phyloP scores from a whole-genome alignment of 92 coral and sea anemone species.

The Epizoanthus stellaris region DNA sequence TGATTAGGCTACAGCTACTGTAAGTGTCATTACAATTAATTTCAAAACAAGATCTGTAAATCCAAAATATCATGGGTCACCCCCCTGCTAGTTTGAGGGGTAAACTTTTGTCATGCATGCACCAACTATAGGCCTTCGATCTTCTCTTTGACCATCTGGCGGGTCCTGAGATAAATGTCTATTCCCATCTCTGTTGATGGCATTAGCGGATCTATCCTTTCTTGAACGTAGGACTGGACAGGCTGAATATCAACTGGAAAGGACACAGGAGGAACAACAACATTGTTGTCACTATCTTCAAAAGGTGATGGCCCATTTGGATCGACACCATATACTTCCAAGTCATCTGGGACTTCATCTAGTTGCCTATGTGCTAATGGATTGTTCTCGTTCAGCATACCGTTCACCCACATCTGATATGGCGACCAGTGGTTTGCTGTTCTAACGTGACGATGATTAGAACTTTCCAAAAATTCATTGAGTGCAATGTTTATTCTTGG shows the following conservation, averaged over 20 bases:
- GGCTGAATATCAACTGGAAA: constrained; percentile 25
- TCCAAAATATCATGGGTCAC: no score
- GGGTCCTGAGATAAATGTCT: constrained; percentile 17
- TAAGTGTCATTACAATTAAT: no score
- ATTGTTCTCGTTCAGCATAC: constrained; percentile 38
- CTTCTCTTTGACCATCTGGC: no score
- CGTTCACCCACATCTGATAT: constrained; percentile 51
- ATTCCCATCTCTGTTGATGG: constrained; percentile 35
- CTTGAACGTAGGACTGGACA: constrained; percentile 40
- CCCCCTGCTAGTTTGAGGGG: no score
- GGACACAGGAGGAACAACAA: constrained; percentile 41
- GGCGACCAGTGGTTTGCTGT: constrained; percentile 55
- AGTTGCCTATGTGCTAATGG: constrained; percentile 50
- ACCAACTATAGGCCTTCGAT: no score
- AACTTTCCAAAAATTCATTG: constrained; percentile 38
- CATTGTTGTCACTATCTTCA: constrained; percentile 52
- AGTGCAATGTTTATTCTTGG: constrained; percentile 55
- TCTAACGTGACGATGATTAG: constrained; percentile 43
- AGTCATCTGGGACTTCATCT: constrained; percentile 44
- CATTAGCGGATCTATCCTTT: constrained; percentile 32
- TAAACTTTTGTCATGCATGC: no score
- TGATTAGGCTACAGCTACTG: no score
- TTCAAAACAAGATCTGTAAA: no score
- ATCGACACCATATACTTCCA: constrained; percentile 47
- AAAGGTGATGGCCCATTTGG: constrained; percentile 47